phyloP scores from a whole-genome alignment of 1,140 invertebrate species.

The Bombus huntii region DNA sequence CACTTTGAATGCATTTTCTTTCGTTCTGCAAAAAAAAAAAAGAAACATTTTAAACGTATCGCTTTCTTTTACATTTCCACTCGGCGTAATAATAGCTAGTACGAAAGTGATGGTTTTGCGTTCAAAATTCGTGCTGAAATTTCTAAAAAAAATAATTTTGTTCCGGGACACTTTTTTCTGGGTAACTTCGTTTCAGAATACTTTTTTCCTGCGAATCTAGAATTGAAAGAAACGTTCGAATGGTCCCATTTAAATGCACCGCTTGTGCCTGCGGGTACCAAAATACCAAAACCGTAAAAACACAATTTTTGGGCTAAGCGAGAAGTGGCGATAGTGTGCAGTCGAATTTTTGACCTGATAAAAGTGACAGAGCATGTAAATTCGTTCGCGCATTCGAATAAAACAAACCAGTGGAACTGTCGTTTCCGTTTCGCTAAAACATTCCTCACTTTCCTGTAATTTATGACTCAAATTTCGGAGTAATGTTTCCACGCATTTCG shows the following conservation, averaged over 20 bases:
- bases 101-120: neutral
- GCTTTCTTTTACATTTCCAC: too few relatives aligned
- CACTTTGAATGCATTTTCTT: too few relatives aligned
- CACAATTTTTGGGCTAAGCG: neutral
- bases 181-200: neutral
- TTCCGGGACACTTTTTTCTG: neutral
- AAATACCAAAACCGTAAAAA: neutral
- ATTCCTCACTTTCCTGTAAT: neutral
- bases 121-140: neutral
- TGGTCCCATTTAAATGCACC: neutral
- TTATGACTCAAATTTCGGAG: slow-evolving; percentile 26
- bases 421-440: slow-evolving; percentile 13
- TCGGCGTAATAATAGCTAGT: neutral
- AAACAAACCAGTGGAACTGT: slow-evolving; percentile 11
- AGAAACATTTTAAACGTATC: neutral
- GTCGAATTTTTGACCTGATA: slow-evolving; percentile 26
- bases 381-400: neutral
- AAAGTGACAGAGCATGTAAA: slow-evolving; percentile 10
- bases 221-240: neutral
- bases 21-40: neutral
- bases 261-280: neutral
- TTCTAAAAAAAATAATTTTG: neutral
- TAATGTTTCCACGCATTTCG: neutral
- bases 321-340: too few relatives aligned
- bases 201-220: too few relatives aligned